Evolutionary conservation across 2,797 vertebrate species (phyloP), one percentile per base, ranked within the genome.

Genomic region (Semotilus atromaculatus): DNA sequence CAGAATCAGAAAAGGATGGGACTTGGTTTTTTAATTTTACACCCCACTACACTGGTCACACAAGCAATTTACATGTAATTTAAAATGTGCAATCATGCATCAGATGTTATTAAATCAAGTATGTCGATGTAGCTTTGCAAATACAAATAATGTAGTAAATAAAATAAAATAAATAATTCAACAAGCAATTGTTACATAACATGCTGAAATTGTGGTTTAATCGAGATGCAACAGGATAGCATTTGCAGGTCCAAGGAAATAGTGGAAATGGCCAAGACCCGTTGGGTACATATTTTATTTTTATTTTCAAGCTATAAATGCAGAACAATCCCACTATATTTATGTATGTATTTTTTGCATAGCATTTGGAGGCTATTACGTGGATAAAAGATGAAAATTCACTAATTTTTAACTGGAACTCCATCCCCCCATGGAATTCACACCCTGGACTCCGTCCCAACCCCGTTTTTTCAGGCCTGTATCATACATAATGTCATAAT

Each of bases 81-180:
- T 72, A 6, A 73, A 85, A 85, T 72, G 76, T 72, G 67, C 67
- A 80, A 72, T 80, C 76, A 80, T 73, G 83, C 83, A 38, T 31
- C 38, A 21, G 23, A 71, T 72, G 53, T 53, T 53, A 85, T 60
- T 72, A 79, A 85, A 80, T 80, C 43, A 68, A 58, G n/a, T 18
- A 68, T 26, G 26, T 70, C 3, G 34, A 48, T 31, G 45, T 5
- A 55, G 73, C 36, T 70, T 60, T 71, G 51, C 48, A 78, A 84
- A 84, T 70, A 76, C 21, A 45, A 77, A 70, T 14, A 40, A 67
- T 76, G 16, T 11, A 53, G 40, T 7, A 38, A 75, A 82, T 13
- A 36, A 62, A 23, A 64, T 13, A 23, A 60, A 38, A 16, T 8
- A 26, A 18, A 40, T n/a, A 3, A 53, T 76, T 67, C 18, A 55